A percentile compares a stretch with the other conserved stretches of the same genome.
Evolutionary conservation across 2,888 invertebrate genomes (phyloP).

Genomic region (Branchellion lobata): DNA sequence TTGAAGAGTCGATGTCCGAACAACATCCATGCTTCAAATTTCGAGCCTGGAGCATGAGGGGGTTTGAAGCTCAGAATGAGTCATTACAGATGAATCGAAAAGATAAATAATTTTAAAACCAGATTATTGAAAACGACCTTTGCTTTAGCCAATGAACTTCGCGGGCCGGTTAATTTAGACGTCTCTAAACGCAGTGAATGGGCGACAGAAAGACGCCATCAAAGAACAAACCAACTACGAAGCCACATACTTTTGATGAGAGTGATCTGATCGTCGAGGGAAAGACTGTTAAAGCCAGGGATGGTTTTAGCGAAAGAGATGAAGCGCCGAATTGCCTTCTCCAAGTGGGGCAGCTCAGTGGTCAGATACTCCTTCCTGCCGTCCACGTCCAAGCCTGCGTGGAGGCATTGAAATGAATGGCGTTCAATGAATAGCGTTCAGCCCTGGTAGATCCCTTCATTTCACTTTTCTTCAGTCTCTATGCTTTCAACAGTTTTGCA

Average conservation of each 20-base stretch:
- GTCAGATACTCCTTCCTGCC: conserved; percentile 55
- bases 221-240: no score
- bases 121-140: no score
- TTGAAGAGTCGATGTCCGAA: conserved; percentile 55
- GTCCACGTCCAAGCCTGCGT: conserved; percentile 58
- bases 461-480: no score
- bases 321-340: conserved; percentile 55
- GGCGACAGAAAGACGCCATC: no score
- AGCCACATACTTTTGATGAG: conserved; percentile 59
- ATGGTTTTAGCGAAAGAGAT: conserved; percentile 58
- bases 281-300: conserved; percentile 58
- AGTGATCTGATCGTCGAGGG: conserved; percentile 57
- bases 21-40: conserved; percentile 58
- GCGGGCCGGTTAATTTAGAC: no score
- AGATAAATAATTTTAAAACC: no score
- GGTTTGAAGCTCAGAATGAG: neutral
- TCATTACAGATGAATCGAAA: neutral
- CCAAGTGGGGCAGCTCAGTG: conserved; percentile 55
- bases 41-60: conserved; percentile 52
- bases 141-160: no score
- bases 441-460: no score
- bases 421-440: no score
- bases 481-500: no score
- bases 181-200: no score
- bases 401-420: neutral